These are phyloP conservation scores for Gallinago jamesoni DNA, from an alignment of 2,113 vertebrate species.

Conservation along the genomic window DNA sequence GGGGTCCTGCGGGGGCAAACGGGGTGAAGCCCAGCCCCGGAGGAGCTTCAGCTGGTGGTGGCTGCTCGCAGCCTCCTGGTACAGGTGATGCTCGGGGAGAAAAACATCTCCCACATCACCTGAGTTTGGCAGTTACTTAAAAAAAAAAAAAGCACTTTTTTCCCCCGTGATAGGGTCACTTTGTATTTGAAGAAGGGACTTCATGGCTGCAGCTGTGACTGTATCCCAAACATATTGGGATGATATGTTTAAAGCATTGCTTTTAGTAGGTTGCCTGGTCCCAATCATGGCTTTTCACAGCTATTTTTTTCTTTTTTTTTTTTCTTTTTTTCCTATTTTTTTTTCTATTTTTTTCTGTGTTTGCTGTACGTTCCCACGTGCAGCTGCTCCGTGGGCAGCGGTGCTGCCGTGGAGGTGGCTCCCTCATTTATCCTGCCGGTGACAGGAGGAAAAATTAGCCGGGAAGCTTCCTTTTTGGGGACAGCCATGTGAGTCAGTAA, in stretches of 20 bases:
- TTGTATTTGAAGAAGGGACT: neutral
- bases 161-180: neutral
- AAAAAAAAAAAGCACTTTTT: neutral
- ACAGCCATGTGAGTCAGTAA: neutral
- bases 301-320: neutral
- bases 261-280: neutral
- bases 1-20: rapidly evolving
- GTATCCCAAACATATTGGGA: neutral
- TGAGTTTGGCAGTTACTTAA: rapidly evolving
- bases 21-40: neutral
- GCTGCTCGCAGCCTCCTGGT: neutral
- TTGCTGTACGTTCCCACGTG: rapidly evolving
- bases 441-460: neutral
- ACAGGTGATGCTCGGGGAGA: neutral
- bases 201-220: neutral
- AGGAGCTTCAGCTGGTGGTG: neutral
- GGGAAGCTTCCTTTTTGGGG: neutral
- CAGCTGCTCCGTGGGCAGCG: neutral
- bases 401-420: neutral
- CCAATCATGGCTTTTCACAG: rapidly evolving
- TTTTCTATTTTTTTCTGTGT: neutral
- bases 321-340: neutral
- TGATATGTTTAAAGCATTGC: rapidly evolving
- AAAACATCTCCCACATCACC: neutral
- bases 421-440: neutral